Evolutionary conservation across 1,140 invertebrate genomes (phyloP).

Genomic region (Heliconius congener): DNA sequence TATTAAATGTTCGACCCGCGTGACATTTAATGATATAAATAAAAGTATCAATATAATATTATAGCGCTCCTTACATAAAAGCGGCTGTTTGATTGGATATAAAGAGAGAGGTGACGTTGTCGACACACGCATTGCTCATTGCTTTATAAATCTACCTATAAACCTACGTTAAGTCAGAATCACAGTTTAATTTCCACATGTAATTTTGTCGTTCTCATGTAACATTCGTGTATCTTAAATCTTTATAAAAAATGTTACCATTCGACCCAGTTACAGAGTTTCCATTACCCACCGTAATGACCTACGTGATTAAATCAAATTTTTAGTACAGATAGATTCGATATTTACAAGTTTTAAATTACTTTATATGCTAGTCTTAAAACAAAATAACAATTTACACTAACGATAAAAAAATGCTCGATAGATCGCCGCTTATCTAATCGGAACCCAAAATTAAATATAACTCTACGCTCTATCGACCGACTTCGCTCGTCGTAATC

Average conservation of each 20-base stretch:
- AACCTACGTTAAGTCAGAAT: constrained; percentile 79
- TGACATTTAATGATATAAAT: not conserved
- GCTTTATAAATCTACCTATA: constrained; percentile 69
- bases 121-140: constrained; percentile 50
- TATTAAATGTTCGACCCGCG: constrained; percentile 11
- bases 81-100: not conserved
- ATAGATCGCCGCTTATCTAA: constrained; percentile 72
- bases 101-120: constrained; percentile 37
- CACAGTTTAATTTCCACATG: constrained; percentile 80
- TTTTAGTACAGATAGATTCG: constrained; percentile 70
- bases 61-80: not conserved
- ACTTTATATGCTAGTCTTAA: constrained; percentile 77
- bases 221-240: constrained; percentile 52
- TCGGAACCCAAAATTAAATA: constrained; percentile 73
- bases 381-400: constrained; percentile 81
- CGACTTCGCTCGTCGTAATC: constrained; percentile 61
- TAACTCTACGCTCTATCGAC: constrained; percentile 59
- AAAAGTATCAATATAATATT: not conserved
- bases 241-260: constrained; percentile 59
- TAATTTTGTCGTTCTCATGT: constrained; percentile 62
- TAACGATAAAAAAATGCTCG: constrained; percentile 80
- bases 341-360: constrained; percentile 78
- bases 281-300: constrained; percentile 71
- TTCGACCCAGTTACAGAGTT: constrained; percentile 69
- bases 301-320: constrained; percentile 68